Percentiles rank a stretch among this genome's conserved stretches.
Conservation (phyloP, 1,140 invertebrate genomes). For the Phocides pigmalion region DNA sequence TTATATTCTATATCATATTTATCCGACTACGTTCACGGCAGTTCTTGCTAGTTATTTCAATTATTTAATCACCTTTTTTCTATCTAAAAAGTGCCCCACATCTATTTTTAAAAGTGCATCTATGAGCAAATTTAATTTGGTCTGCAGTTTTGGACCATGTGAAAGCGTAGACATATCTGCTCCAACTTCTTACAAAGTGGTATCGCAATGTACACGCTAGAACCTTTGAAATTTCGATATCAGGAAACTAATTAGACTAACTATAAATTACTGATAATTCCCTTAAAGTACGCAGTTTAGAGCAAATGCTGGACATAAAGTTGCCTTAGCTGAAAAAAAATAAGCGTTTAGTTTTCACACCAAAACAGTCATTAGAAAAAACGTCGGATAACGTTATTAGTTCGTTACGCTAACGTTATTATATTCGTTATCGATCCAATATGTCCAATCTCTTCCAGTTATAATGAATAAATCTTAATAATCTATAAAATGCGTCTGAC, state of each 20-base stretch:
- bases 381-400: neutral
- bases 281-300: conserved; percentile 38
- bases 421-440: conserved; percentile 5
- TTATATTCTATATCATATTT: conserved; percentile 42
- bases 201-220: conserved; percentile 38
- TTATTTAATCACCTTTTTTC: conserved; percentile 46
- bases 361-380: conserved; percentile 37
- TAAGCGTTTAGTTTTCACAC: conserved; percentile 64
- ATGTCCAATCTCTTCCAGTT: conserved; percentile 7
- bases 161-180: conserved; percentile 39
- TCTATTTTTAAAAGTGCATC: conserved; percentile 68
- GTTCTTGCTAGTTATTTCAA: conserved; percentile 62
- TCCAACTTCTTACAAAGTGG: conserved; percentile 35
- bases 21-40: conserved; percentile 55
- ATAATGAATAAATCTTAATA: conserved; percentile 14
- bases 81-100: conserved; percentile 69
- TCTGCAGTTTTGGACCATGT: conserved; percentile 63
- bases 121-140: conserved; percentile 74
- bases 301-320: conserved; percentile 55
- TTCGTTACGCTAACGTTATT: neutral
- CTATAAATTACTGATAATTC: conserved; percentile 37
- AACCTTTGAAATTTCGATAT: conserved; percentile 42
- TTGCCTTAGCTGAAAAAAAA: conserved; percentile 50
- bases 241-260: conserved; percentile 27
- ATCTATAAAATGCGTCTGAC: conserved; percentile 21